Evolutionary conservation across 2,113 vertebrate genomes (phyloP), one percentile per base, ranked within the genome.

Genomic region (Glaucidium brasilianum): DNA sequence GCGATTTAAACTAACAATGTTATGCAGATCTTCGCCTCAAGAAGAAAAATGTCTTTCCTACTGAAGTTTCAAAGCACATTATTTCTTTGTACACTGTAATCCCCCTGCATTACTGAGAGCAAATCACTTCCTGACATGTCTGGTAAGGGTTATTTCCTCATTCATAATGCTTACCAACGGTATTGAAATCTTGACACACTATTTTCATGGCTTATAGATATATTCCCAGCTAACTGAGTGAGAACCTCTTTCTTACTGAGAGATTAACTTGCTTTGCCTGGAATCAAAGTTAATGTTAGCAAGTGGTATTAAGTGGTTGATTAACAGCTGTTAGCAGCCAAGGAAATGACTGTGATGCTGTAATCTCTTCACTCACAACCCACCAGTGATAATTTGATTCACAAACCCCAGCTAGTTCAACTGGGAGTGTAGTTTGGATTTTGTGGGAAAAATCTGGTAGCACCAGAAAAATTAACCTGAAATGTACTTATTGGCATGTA

Each of bases 141-240:
- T 89, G 92, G 73, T 74, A 72, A 85, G 64, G 91, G 60, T 93
- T 86, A 72, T 90, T 92, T 93, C 80, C 68, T 89, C 96, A 97
- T 98, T 87, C 84, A 94, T 97, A 97, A 97, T 91, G 92, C 81
- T 97, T 97, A 95, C 69, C 79, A 96, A 94, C 4, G 1, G 68
- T 91, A 91, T 58, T 93, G 94, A 90, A 96, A 97, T 81, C 94
- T 86, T 94, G 85, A 93, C 91, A 93, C 55, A 49, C 81, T 93
- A 56, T 97, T 97, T 97, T 97, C 74, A n/a, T 92, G 95, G 73
- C 55, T 94, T 95, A 89, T 32, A 95, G 90, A 93, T 91, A 85
- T 35, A 50, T 74, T 92, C 32, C 67, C 68, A 67, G 49, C 74
- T 80, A 92, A 93, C 64, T 67, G 67, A 34, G 19, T 53, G 90